Evolutionary conservation across 2,888 invertebrate genomes (phyloP).

Genomic region (Homarus gammarus): DNA sequence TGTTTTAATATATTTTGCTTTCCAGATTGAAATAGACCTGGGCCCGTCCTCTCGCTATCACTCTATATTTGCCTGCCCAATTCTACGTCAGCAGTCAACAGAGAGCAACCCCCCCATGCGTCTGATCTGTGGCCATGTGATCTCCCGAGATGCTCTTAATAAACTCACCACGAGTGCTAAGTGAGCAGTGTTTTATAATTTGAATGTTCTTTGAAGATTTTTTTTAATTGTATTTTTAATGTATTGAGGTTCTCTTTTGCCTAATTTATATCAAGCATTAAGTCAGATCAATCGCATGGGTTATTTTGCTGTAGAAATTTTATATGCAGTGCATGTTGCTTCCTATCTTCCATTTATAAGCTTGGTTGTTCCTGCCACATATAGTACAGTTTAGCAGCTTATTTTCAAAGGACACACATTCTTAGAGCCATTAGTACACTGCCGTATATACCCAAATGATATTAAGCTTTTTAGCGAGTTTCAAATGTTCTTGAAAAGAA

Average conservation of each 20-base stretch:
- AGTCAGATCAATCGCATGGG: neutral
- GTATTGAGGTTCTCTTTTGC: too few relatives aligned
- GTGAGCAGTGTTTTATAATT: conserved; percentile 20
- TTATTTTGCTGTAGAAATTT: neutral
- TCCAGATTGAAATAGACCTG: conserved; percentile 95
- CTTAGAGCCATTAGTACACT: too few relatives aligned
- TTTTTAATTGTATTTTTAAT: too few relatives aligned
- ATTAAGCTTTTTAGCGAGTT: too few relatives aligned
- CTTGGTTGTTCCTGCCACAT: too few relatives aligned
- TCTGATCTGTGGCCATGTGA: conserved; percentile 98
- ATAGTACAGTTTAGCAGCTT: too few relatives aligned
- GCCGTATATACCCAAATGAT: too few relatives aligned
- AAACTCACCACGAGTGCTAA: conserved; percentile 87
- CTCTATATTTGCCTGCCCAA: conserved; percentile 99
- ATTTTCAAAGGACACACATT: too few relatives aligned
- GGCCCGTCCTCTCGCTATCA: conserved; percentile 95
- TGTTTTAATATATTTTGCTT: conserved; percentile 30
- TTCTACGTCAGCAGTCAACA: conserved; percentile 92
- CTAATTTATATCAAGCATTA: neutral
- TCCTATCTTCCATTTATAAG: neutral
- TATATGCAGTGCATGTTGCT: neutral
- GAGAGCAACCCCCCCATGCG: conserved; percentile 98
- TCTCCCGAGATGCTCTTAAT: conserved; percentile 96
- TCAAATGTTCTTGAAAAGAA: too few relatives aligned
- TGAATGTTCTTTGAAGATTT: neutral